Percentiles rank a stretch among this genome's conserved stretches.
phyloP scores from a whole-genome alignment of 2,113 vertebrate genomes.

The Rissa tridactyla region DNA sequence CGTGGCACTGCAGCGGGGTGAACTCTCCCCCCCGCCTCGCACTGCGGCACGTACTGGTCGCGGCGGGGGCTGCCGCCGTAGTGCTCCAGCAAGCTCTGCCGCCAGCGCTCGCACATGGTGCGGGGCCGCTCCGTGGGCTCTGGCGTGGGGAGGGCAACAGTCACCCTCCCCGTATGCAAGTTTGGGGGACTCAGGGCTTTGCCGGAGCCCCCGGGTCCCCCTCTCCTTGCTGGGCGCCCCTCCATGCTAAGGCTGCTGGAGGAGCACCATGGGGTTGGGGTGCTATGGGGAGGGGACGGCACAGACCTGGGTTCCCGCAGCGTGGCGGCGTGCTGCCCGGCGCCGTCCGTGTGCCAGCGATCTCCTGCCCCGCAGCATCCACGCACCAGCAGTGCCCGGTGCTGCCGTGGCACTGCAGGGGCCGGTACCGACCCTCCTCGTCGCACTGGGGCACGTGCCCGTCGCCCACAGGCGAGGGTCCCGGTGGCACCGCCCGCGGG shows the following conservation, averaged over 20 bases:
- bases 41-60: conserved; percentile 89
- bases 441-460: conserved; percentile 81
- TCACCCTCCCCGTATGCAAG: neutral
- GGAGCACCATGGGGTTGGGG: neutral
- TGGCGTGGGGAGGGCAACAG: fast-evolving
- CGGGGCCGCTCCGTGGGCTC: conserved; percentile 76
- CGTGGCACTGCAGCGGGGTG: conserved; percentile 89
- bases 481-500: neutral
- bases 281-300: neutral
- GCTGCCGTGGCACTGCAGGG: conserved; percentile 69
- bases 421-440: conserved; percentile 74
- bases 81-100: conserved; percentile 85
- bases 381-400: conserved; percentile 89
- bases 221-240: neutral
- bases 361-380: conserved; percentile 74
- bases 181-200: fast-evolving
- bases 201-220: fast-evolving
- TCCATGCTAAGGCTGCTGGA: neutral
- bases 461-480: neutral
- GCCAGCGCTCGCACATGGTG: conserved; percentile 91
- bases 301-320: conserved; percentile 77
- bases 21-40: conserved; percentile 82
- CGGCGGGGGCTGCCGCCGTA: conserved; percentile 80
- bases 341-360: conserved; percentile 73
- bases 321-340: conserved; percentile 58